phyloP scores from a whole-genome alignment of 2,888 invertebrate species.

The Galerucella calmariensis region DNA sequence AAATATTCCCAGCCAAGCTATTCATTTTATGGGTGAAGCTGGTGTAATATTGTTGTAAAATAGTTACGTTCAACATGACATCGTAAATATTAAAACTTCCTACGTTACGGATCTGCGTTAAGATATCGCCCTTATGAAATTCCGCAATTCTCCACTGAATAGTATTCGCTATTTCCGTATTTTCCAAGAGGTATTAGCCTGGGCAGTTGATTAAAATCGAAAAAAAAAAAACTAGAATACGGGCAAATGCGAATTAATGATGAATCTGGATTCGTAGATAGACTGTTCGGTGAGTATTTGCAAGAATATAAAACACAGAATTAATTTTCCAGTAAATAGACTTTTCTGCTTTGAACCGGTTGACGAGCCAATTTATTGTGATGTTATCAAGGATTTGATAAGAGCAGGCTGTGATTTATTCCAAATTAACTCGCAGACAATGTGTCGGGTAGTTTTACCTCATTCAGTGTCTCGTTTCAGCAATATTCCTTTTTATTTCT shows the following conservation, averaged over 20 bases:
- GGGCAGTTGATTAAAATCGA: conserved; percentile 17
- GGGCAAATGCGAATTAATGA: conserved; percentile 15
- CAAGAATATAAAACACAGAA: conserved; percentile 17
- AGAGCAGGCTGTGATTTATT: not conserved
- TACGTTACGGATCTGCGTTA: conserved; percentile 4
- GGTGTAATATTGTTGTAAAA: no score
- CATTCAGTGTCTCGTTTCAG: no score
- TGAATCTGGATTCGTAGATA: conserved; percentile 10
- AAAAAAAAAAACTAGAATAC: conserved; percentile 17
- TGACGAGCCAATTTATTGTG: conserved; percentile 6
- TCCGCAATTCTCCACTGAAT: not conserved
- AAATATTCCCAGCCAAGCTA: no score
- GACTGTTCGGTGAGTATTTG: not conserved
- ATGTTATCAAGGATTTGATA: conserved; percentile 1
- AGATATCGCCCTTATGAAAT: conserved; percentile 18
- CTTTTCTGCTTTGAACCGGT: conserved; percentile 9
- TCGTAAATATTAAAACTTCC: no score
- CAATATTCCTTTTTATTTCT: no score
- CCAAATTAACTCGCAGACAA: no score
- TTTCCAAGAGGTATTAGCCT: conserved; percentile 4
- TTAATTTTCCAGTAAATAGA: conserved; percentile 18
- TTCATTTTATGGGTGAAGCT: no score
- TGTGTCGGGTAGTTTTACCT: no score
- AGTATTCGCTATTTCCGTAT: conserved; percentile 13
- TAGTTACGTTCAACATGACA: no score